These are phyloP conservation scores for Ifrita kowaldi DNA, from an alignment of 2,113 vertebrate genomes.

Conservation along the genomic window DNA sequence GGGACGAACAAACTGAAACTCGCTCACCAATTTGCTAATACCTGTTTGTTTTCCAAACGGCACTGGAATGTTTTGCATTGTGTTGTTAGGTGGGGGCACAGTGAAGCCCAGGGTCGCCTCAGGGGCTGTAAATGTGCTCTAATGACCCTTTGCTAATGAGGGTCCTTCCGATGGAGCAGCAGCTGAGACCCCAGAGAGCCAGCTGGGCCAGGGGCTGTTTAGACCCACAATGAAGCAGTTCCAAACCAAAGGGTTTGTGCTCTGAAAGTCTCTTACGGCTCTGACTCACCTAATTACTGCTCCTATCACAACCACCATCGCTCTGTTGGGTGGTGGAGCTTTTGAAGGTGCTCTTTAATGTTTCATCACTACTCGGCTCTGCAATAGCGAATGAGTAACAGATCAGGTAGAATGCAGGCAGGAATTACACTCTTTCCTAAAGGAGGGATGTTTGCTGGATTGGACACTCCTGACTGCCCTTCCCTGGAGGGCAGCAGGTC, in stretches of 20 bases:
- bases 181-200: neutral
- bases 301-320: neutral
- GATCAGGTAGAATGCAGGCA: neutral
- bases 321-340: neutral
- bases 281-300: slow-evolving; percentile 38
- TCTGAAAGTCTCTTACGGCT: neutral
- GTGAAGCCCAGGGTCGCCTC: fast-evolving
- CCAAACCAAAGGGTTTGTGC: neutral
- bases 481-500: neutral
- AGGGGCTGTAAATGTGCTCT: too few relatives aligned
- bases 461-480: neutral
- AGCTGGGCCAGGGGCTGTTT: neutral
- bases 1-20: neutral
- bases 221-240: neutral
- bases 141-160: neutral
- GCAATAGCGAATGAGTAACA: neutral
- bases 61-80: neutral
- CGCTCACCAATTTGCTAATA: fast-evolving
- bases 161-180: neutral
- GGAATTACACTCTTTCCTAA: neutral
- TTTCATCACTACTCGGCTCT: neutral
- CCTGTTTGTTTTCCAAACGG: neutral
- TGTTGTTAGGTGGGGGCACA: neutral
- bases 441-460: neutral
- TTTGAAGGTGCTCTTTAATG: neutral